A percentile compares a stretch with the other conserved stretches of the same genome.
These are phyloP conservation scores for Cistogaster globosa DNA, from an alignment of 2,888 invertebrate species.

Conservation along the genomic window DNA sequence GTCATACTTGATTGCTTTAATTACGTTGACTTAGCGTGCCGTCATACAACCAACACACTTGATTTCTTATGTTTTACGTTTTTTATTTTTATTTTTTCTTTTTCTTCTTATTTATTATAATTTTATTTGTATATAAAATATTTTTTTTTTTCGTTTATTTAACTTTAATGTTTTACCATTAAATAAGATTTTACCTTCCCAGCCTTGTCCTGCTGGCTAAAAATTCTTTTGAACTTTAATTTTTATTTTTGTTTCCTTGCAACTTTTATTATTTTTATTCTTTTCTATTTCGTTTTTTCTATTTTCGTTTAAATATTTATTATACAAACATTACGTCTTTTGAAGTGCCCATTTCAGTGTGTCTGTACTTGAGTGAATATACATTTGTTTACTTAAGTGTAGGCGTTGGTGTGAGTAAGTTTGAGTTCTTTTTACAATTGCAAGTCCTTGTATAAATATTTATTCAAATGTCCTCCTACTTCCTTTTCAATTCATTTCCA, in stretches of 20 bases:
- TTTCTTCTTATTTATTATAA: constrained; percentile 47
- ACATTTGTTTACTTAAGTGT: neutral
- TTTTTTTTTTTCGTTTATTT: constrained; percentile 33
- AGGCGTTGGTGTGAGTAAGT: constrained; percentile 21
- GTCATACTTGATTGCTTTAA: constrained; percentile 68
- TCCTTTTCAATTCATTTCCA: constrained; percentile 50
- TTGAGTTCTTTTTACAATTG: constrained; percentile 30
- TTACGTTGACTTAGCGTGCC: constrained; percentile 65
- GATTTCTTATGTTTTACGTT: constrained; percentile 24
- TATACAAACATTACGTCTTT: constrained; percentile 36
- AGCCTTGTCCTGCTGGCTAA: neutral
- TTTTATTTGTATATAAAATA: constrained; percentile 37
- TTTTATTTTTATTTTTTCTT: neutral
- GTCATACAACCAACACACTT: constrained; percentile 47
- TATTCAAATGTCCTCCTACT: constrained; percentile 58
- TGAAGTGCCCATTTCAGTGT: constrained; percentile 40
- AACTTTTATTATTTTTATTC: constrained; percentile 23
- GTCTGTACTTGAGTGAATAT: constrained; percentile 32
- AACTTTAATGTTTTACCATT: constrained; percentile 23
- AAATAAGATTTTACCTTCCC: constrained; percentile 36
- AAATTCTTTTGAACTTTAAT: constrained; percentile 60
- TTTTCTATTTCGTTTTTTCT: constrained; percentile 16
- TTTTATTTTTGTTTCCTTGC: constrained; percentile 5
- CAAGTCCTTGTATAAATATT: constrained; percentile 59
- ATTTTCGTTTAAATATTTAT: constrained; percentile 26